A percentile compares a stretch with the other conserved stretches of the same genome.
These are phyloP conservation scores for Flexamia atlantica DNA, from an alignment of 2,888 invertebrate genomes.

Conservation along the genomic window DNA sequence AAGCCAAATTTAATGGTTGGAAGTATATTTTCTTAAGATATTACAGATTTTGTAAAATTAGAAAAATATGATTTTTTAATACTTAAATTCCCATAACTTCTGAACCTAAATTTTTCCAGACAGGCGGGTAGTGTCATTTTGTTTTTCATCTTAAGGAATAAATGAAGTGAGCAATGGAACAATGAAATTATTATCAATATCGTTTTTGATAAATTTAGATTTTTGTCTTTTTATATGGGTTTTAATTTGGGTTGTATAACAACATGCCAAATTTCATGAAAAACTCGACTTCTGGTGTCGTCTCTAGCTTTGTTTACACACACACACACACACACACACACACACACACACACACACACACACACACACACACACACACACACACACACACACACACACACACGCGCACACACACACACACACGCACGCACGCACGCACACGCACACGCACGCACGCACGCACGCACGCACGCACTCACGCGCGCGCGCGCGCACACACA, in stretches of 20 bases:
- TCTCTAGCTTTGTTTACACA: neutral
- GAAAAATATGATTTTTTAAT: no score
- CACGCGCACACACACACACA: slow-evolving; percentile 54
- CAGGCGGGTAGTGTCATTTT: no score
- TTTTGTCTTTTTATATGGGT: no score
- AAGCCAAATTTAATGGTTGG: no score
- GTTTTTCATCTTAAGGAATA: no score
- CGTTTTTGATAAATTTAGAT: neutral
- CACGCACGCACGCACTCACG: slow-evolving; percentile 40
- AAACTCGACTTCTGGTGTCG: neutral
- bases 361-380: slow-evolving; percentile 55
- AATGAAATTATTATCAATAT: neutral
- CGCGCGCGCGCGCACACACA: slow-evolving; percentile 44
- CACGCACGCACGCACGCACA: slow-evolving; percentile 53
- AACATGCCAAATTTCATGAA: neutral
- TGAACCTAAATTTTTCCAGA: no score
- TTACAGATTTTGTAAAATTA: no score
- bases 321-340: slow-evolving; percentile 55
- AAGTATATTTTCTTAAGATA: no score
- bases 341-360: slow-evolving; percentile 56
- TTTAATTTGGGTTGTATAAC: no score
- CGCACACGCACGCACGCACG: slow-evolving; percentile 44
- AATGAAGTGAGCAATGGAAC: no score
- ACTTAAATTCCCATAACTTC: no score
- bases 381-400: slow-evolving; percentile 54